Evolutionary conservation across 2,888 invertebrate species (phyloP).

Genomic region (Pemphredon lugubris): DNA sequence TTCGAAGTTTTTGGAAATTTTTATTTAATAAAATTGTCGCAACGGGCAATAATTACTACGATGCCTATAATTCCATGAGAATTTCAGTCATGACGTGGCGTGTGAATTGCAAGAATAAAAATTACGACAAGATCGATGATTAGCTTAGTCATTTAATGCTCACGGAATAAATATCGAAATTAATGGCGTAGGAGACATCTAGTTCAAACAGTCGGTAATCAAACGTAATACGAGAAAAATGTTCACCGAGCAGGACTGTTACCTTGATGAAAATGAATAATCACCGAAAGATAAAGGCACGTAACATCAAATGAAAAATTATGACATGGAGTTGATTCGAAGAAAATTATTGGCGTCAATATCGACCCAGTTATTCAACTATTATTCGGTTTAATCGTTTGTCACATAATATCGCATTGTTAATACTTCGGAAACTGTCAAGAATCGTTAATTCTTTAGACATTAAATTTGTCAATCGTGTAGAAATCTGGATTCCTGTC

Average conservation of each 20-base stretch:
- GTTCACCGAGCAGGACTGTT: neutral
- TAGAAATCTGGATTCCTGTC: no score
- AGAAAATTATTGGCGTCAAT: neutral
- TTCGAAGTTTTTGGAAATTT: no score
- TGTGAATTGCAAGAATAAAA: neutral
- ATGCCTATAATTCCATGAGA: neutral
- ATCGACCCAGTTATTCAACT: no score
- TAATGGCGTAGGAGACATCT: neutral
- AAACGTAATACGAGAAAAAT: neutral
- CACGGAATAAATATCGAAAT: neutral
- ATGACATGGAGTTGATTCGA: neutral
- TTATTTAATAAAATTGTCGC: neutral
- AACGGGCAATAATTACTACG: neutral
- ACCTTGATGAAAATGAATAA: conserved; percentile 2
- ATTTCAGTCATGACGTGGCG: neutral
- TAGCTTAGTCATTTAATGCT: neutral
- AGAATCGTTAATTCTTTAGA: no score
- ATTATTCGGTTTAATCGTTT: no score
- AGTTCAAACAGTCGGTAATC: neutral
- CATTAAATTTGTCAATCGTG: no score
- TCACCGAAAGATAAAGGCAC: neutral
- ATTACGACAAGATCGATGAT: neutral
- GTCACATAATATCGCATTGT: no score
- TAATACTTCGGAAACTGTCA: neutral
- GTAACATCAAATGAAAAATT: neutral